Evolutionary conservation across 64 coral and sea anemone genomes (phyloP), one percentile per base, ranked within the genome.

Genomic region (Catalaphyllia jardinei): DNA sequence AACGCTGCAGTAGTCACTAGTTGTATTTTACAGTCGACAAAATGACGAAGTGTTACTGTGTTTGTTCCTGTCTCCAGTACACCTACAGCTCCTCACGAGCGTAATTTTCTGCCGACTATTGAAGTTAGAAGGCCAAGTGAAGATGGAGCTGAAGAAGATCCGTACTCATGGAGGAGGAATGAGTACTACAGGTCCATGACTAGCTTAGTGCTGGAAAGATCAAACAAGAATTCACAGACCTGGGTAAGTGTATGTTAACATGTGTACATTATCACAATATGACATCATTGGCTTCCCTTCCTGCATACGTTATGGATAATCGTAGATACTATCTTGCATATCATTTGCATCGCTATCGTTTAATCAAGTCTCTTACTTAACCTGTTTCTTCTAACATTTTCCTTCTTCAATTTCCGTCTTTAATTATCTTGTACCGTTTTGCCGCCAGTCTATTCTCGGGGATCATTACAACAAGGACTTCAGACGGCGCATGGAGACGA

Each of bases 401-500:
- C 42, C 7, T 46, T 24, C 62, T 22, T 22, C 7, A 18, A 57
- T 8, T 67, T 25, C 13, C 71, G 54, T 42, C 11, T 46, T 25
- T 61, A 62, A 12, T 42, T 13, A 14, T 31, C 77, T 39, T 25
- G 50, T 25, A 54, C 17, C 63, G 1, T 62, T 28, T 85, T 76
- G 25, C 17, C 87, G 29, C 17, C 60, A 98, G 96, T 95, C 93
- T 51, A 98, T 98, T 75, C 82, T 98, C 12, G 96, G 96, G 7
- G 85, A 93, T 71, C 92, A 93, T 75, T 98, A 93, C 90, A 98
- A 98, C 71, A 91, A 92, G 18, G 89, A 94, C 29, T 98, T 98
- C 79, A 87, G 89, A 31, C 96, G 92, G 61, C 89, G 96, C 54
- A 98, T 98, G 96, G 83, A 94, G 60, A 92, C 93, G 11, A 79